Conservation (phyloP, 2,888 invertebrate genomes). For the Rhimphoctona megacephalus region DNA sequence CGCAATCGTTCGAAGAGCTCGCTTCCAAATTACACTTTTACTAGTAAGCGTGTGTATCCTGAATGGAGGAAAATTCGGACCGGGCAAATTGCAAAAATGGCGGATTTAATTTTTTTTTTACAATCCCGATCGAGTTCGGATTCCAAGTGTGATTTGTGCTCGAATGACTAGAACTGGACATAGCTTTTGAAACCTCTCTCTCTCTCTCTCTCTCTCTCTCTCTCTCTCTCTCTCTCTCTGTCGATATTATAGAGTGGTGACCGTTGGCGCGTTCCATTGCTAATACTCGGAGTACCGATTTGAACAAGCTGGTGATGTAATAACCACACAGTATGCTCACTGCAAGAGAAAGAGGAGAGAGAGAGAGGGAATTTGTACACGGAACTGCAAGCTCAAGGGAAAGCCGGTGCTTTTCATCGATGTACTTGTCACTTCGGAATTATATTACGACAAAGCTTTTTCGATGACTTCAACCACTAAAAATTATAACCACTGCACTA, state of each 20-base stretch:
- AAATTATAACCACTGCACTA: not conserved
- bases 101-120: not conserved
- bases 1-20: constrained; percentile 1
- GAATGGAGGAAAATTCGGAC: not conserved
- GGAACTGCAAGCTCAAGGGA: not conserved
- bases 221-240: not conserved
- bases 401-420: constrained; percentile 9
- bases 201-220: not conserved
- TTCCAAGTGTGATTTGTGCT: constrained; percentile 1
- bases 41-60: not conserved
- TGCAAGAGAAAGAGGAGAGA: constrained; percentile 13
- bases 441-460: not conserved
- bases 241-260: not conserved
- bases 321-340: constrained; percentile 54
- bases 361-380: not conserved
- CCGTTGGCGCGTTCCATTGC: constrained; percentile 30
- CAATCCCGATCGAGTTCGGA: not conserved
- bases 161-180: constrained; percentile 18
- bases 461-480: not conserved
- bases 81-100: not conserved
- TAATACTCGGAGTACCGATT: constrained; percentile 56
- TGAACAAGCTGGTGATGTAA: constrained; percentile 53
- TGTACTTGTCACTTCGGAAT: constrained; percentile 6
- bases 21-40: not conserved
- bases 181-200: not conserved